Evolutionary conservation across 1,140 invertebrate genomes (phyloP), one percentile per base, ranked within the genome.

Genomic region (Drosophila sturtevanti): DNA sequence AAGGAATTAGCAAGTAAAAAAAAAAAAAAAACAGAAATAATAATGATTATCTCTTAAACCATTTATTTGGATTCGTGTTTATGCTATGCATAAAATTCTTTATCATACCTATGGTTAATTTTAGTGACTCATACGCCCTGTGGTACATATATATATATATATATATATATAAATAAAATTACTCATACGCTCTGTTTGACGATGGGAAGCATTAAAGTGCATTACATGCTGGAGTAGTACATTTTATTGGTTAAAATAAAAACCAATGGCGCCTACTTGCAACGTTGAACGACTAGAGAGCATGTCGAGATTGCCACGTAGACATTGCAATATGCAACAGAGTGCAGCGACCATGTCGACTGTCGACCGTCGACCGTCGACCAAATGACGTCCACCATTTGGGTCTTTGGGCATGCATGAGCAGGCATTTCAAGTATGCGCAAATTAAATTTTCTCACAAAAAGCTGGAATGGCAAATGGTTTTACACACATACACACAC

Each of bases 161-260:
- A 55, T n/a, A 31, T 21, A n/a, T n/a, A n/a, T 35, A n/a, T 21
- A n/a, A n/a, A n/a, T 31, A 11, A 24, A 21, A 69, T 76, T 63
- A 67, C 77, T 59, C 70, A 79, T 79, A 74, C 77, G 65, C 68
- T 14, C 68, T 48, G 62, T 44, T 21, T 75, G 56, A 37, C 56
- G 37, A 4, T 24, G 38, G 38, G 63, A 75, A 75, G 61, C 72
- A 75, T 14, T 27, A 51, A 21, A 52, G 27, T 55, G 12, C 63
- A 61, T 79, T 71, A 62, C 54, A 79, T 70, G 56, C 51, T 77
- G 12, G 18, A 18, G 12, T 11, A 38, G 55, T 35, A 37, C 18
- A 56, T 79, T 74, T 79, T 75, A 75, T 75, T 48, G 77, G 64
- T 54, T 73, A 59, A 69, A 73, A 74, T 81, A 61, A 72, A 71